Conservation (phyloP, 2,888 invertebrate species). For the Platypus cylindrus region DNA sequence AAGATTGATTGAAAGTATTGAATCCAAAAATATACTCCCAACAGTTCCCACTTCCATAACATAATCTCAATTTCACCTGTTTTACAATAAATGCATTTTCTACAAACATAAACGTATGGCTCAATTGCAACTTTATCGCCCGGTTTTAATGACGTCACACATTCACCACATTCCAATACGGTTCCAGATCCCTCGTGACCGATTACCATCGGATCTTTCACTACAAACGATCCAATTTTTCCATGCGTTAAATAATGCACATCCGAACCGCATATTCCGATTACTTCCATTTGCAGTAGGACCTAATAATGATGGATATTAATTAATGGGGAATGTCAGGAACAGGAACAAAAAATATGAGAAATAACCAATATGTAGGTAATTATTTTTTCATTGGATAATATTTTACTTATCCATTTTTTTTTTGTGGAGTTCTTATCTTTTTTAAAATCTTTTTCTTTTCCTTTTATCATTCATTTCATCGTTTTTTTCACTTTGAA, state of each 20-base stretch:
- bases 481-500: too few relatives aligned
- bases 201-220: conserved; percentile 73
- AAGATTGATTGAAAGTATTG: neutral
- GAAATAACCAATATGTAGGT: too few relatives aligned
- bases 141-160: conserved; percentile 51
- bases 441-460: too few relatives aligned
- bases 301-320: conserved; percentile 3
- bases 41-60: too few relatives aligned
- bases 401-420: too few relatives aligned
- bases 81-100: conserved; percentile 74
- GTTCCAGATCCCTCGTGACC: conserved; percentile 85
- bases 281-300: conserved; percentile 72
- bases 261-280: conserved; percentile 93
- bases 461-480: too few relatives aligned
- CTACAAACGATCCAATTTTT: conserved; percentile 71
- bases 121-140: conserved; percentile 88
- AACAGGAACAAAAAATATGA: too few relatives aligned
- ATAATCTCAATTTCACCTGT: conserved; percentile 25
- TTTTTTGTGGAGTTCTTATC: too few relatives aligned
- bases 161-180: conserved; percentile 59
- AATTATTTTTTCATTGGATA: too few relatives aligned
- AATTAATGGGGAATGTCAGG: neutral
- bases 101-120: conserved; percentile 82
- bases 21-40: neutral
- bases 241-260: conserved; percentile 84